Base-by-base conservation (phyloP, 2,797 vertebrate genomes). In the Enteromius paludinosus region DNA sequence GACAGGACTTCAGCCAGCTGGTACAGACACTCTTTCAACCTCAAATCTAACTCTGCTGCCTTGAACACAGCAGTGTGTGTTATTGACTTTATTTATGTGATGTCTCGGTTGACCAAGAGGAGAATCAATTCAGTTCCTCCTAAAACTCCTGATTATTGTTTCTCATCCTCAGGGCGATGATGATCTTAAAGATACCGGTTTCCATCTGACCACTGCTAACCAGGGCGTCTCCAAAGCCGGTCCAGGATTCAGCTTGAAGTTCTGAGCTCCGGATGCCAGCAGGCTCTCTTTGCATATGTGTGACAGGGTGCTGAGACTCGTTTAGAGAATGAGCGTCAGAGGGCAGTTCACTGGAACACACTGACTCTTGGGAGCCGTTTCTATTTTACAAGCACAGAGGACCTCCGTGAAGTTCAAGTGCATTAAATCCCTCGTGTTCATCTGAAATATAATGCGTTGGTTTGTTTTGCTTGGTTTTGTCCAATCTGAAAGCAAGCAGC, bases 181-280 rank as follows among this genome's bases (percentile, higher is more conserved):
- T 0, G 98, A 99, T 87, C 92, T 99, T 3, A 99, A 97, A 78
- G 98, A 99, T 72, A 98, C 97, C 0, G 98, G 98, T 66, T 99
- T 99, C 90, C 97, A 99, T 73, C 92, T 99, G 87, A 99, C 97
- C 10, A 97, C 97, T 86, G 99, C 97, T 5, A 99, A 96, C 78
- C 98, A 99, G 91, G 98, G 98, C 41, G 97, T 93, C 0, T 99
- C 98, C 0, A 98, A 97, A 0, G 97, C 97, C 0, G 98, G 98
- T 0, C 97, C 97, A 0, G 98, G 98, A 38, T 99, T 99, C 92
- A 99, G 97, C 93, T 96, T 99, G 80, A 99, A 99, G 85, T 99
- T 99, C 87, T 99, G 90, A 96, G 81, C 49, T 9, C 30, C 3
- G 33, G 28, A 4, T 4, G 14, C 54, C 25, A 52, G 2, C 64